Base-by-base conservation (phyloP, 2,113 vertebrate genomes). In the Pithys albifrons region DNA sequence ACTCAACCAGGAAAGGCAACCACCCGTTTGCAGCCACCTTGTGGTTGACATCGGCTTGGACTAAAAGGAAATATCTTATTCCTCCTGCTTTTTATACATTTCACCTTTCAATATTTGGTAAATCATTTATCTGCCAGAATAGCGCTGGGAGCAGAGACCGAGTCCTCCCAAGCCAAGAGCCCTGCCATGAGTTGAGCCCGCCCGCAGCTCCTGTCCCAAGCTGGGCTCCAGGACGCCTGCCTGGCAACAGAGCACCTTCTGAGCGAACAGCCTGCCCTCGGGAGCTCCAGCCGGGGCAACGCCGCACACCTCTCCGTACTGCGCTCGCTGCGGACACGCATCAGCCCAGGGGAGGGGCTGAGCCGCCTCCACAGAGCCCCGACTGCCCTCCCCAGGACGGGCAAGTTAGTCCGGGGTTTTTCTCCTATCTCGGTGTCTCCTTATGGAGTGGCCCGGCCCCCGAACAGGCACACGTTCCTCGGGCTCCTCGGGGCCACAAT, bases 291-390 rank as follows among this genome's bases (percentile, higher is more conserved):
- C 3, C 3, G 20, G 16, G 9, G 48, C 19, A 43, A 19, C 1
- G 5, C 10, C 4, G 10, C 6, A 1, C 5, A 5, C 54, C 29
- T 5, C 0, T 15, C 64, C 12, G 8, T 2, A 2, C 20, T 3
- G 14, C 24, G 29, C 25, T 2, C 27, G 25, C 58, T 19, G 39
- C 37, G 2, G 43, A 7, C 2, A 52, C 13, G 7, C 62, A 2
- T 11, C 62, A 7, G 79, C 41, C 20, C 55, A 1, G n/a, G 20
- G 4, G 1, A 61, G 25, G 41, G 65, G 33, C 88, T 12, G 71
- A 55, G 55, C 33, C 5, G 19, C 29, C 65, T 5, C 31, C 14
- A 61, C 39, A 2, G 39, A 12, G 43, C 54, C 15, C 35, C 1
- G 74, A 10, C 52, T 5, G n/a, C 46, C 7, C 7, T 15, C 12